Evolutionary conservation across 2,113 vertebrate species (phyloP), one percentile per base, ranked within the genome.

Genomic region (Chrysemys picta): DNA sequence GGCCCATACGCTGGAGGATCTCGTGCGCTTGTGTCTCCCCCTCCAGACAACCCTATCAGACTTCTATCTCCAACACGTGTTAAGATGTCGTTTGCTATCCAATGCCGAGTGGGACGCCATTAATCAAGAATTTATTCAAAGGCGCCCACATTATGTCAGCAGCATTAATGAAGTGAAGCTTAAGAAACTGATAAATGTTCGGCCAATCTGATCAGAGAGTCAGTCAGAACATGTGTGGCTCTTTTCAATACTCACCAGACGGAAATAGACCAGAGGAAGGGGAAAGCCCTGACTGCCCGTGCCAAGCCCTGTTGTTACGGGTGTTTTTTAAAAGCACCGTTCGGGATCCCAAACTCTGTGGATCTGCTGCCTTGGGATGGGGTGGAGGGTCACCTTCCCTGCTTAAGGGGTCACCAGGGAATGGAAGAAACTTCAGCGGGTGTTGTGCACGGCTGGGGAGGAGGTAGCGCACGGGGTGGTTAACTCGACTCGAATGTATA

Each of bases 71-170:
- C 17, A 21, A 21, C 65, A n/a, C 65, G 65, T 69, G 65, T 69
- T n/a, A 21, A 10, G 6, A 19, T 8, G 62, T 8, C 62, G 31
- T 35, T 35, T 35, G 16, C 62, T 8, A 17, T 8, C 65, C 65
- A 5, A 2, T n/a, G 14, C 35, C 65, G 7, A 22, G 31, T 24
- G 11, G 21, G 42, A 6, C 25, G 38, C 72, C 4, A 45, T 38
- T 80, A 89, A 94, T 82, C 88, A 53, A 13, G 12, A 49, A 45
- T 82, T 85, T 76, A 52, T 53, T 21, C 1, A 54, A 82, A 57
- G 84, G 56, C 3, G 29, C 42, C 59, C 80, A 8, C 54, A 47
- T 94, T 10, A 89, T 89, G 92, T 95, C 96, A 96, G 52, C 89
- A 89, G 82, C 69, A 80, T 87, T 16, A 85, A 90, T 52, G 62